Base-by-base conservation (phyloP, 2,113 vertebrate species). In the Rhinogobius similis region DNA sequence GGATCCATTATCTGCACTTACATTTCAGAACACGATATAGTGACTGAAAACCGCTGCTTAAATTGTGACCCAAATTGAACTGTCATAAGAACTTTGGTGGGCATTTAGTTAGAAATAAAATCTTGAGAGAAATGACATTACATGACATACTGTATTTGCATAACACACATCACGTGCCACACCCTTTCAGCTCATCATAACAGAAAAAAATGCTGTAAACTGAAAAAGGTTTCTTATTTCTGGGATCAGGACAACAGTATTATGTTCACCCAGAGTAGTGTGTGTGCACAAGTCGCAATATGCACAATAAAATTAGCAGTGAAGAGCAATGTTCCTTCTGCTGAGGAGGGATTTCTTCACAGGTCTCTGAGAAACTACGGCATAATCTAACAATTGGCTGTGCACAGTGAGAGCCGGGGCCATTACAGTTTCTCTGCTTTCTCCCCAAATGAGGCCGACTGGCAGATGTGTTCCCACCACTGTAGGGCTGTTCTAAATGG, bases 381-480 rank as follows among this genome's bases (percentile, higher is more conserved):
- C 72, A 79, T 76, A 76, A 84, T 84, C 66, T 81, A 69, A 18
- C 70, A 77, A 77, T 68, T 80, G 75, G 71, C 58, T 67, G 32
- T 67, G 76, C 73, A 1, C 78, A 55, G 59, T 67, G 27, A 62
- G 75, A 81, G 50, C 65, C 20, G 32, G 68, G 62, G 52, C 58
- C 79, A 81, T 81, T 79, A 73, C 21, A 11, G 68, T 81, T 56
- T 70, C 62, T 73, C 56, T 50, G 50, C 68, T 75, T 38, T 66
- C 67, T 64, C 67, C 52, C 70, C 65, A 83, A 84, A 83, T 76
- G 73, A 78, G 70, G 43, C 36, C 76, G 71, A 4, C 71, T 52
- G 64, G 29, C 62, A 72, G 62, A 62, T 55, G 18, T 65, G 68
- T 58, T 65, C 62, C 20, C 76, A 65, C 52, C 72, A 68, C 63